A percentile compares a stretch with the other conserved stretches of the same genome.
Evolutionary conservation across 1,140 invertebrate species (phyloP).

Genomic region (Sinonovacula constricta): DNA sequence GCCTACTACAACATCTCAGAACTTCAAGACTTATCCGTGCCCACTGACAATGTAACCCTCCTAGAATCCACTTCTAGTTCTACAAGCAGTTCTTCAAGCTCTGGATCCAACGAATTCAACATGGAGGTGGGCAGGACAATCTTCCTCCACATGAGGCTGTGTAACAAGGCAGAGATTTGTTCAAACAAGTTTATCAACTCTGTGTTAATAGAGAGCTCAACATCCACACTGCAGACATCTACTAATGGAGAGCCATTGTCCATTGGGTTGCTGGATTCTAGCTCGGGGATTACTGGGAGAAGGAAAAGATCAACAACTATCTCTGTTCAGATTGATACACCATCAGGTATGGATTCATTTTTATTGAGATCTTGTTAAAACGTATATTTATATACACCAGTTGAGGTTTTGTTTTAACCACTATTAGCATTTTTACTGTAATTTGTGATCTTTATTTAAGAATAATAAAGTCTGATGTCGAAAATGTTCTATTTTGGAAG

Average conservation of each 20-base stretch:
- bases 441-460: not conserved
- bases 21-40: slow-evolving; percentile 20
- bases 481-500: not conserved
- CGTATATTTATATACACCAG: no score
- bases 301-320: not conserved
- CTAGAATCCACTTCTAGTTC: no score
- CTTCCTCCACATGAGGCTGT: slow-evolving; percentile 35
- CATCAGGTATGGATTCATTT: slow-evolving; percentile 5
- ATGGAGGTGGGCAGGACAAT: slow-evolving; percentile 40
- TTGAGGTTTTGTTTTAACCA: no score
- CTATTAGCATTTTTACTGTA: no score
- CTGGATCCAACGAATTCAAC: slow-evolving; percentile 16
- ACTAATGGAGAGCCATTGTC: not conserved
- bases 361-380: not conserved
- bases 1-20: not conserved
- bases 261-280: not conserved
- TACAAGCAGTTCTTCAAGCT: no score
- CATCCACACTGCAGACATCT: not conserved
- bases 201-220: slow-evolving; percentile 2
- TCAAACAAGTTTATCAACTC: slow-evolving; percentile 23
- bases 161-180: slow-evolving; percentile 38
- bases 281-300: slow-evolving; percentile 1
- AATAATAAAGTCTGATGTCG: not conserved
- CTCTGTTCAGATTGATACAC: not conserved
- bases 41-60: slow-evolving; percentile 1